A percentile compares a stretch with the other conserved stretches of the same genome.
phyloP scores from a whole-genome alignment of 2,888 invertebrate species.

The Lymantria monacha region DNA sequence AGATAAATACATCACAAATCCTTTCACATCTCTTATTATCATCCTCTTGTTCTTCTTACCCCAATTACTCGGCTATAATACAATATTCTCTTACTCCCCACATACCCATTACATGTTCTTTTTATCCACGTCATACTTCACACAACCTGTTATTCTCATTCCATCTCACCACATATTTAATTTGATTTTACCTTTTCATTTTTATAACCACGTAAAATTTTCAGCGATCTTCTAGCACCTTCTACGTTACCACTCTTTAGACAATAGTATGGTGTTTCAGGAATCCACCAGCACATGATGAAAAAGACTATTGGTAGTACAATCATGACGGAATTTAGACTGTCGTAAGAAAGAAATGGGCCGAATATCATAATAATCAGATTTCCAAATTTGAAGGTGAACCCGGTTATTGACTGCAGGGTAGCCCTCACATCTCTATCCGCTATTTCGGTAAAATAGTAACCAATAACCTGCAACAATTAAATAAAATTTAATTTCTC shows the following conservation, averaged over 20 bases:
- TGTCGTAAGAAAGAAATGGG: constrained; percentile 58
- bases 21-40: no score
- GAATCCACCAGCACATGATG: constrained; percentile 76
- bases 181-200: constrained; percentile 41
- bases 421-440: constrained; percentile 71
- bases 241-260: constrained; percentile 71
- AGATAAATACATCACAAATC: no score
- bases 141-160: no score
- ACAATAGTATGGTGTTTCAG: constrained; percentile 83
- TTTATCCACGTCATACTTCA: no score
- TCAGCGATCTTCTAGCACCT: constrained; percentile 65
- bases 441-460: constrained; percentile 72
- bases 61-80: no score
- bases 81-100: no score
- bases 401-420: constrained; percentile 52
- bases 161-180: no score
- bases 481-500: background rate
- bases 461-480: constrained; percentile 62
- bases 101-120: no score
- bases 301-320: constrained; percentile 71
- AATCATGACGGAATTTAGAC: constrained; percentile 65
- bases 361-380: constrained; percentile 66
- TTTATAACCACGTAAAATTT: constrained; percentile 56
- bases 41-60: no score
- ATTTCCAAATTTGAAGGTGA: constrained; percentile 64